Base-by-base conservation (phyloP, 2,888 invertebrate species). In the Alloscopus bannaensis region DNA sequence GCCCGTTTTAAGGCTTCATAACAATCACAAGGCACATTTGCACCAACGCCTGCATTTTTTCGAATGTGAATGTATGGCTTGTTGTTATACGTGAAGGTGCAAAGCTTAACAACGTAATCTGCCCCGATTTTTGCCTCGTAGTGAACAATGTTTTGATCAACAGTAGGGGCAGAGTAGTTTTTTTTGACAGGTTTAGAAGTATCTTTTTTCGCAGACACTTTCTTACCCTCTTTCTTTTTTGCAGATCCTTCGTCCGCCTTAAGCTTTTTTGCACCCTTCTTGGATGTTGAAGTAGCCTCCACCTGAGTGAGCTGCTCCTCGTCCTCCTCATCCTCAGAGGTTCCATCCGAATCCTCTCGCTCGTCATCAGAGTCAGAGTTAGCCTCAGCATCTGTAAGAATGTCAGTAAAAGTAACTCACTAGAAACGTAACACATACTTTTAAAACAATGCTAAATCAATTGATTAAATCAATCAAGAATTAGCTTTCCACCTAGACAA, bases 61-160 rank as follows among this genome's bases (percentile, higher is more conserved):
- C 65, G 26, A 1, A 65, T 65, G 4, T 45, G 47, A 28, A 65
- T n/a, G 18, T 65, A 65, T 4, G 2, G 8, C n/a, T 65, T 6
- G 18, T 29, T 31, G 31, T 65, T 65, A 8, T 28, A 13, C 18
- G 20, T 6, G 50, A 47, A 65, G 0, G 6, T 47, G 28, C 24
- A 16, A 4, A 65, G 28, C 16, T 18, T 16, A 26, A 65, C 50
- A 1, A 3, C 13, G 16, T 26, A 22, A 18, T 24, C 65, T 22
- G 50, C 65, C 8, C 65, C 65, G 18, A 65, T 65, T 6, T 16
- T 20, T 18, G 47, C 47, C 6, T 65, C 65, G 24, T 65, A 65
- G 3, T 28, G 50, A 3, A 50, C 20, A 3, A 20, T 11, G 29
- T 65, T 65, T n/a, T 65, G 3, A 13, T 26, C 26, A 11, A 29